These are phyloP conservation scores for Antheraea pernyi DNA, from an alignment of 1,140 invertebrate species.

Conservation along the genomic window DNA sequence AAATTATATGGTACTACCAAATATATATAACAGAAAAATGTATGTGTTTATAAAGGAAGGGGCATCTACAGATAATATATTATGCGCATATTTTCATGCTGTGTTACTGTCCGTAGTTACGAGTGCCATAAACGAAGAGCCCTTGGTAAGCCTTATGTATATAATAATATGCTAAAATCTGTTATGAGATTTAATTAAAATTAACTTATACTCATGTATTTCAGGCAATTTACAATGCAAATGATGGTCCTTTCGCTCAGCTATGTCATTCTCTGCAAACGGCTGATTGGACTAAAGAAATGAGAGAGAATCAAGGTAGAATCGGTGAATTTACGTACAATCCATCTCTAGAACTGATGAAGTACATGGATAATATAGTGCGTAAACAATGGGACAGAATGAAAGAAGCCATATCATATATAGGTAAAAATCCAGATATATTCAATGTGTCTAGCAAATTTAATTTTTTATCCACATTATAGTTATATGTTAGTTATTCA, in stretches of 20 bases:
- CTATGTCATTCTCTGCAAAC: slow-evolving; percentile 37
- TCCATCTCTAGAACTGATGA: slow-evolving; percentile 35
- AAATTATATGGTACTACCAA: slow-evolving; percentile 76
- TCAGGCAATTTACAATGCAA: slow-evolving; percentile 30
- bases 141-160: slow-evolving; percentile 37
- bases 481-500: too few species aligned
- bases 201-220: neutral
- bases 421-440: slow-evolving; percentile 29
- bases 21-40: slow-evolving; percentile 64
- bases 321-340: slow-evolving; percentile 25
- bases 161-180: neutral
- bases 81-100: slow-evolving; percentile 81
- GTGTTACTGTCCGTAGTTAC: slow-evolving; percentile 65
- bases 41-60: slow-evolving; percentile 73
- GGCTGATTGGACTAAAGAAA: slow-evolving; percentile 39
- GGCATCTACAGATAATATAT: slow-evolving; percentile 60
- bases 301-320: neutral
- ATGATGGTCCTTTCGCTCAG: slow-evolving; percentile 32
- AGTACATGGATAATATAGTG: slow-evolving; percentile 34
- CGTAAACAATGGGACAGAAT: slow-evolving; percentile 44
- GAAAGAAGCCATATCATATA: slow-evolving; percentile 33
- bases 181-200: neutral
- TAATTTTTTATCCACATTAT: too few species aligned
- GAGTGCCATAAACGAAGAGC: slow-evolving; percentile 42
- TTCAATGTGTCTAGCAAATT: too few species aligned